Base-by-base conservation (phyloP, 2,888 invertebrate species). In the Trissolcus japonicus region DNA sequence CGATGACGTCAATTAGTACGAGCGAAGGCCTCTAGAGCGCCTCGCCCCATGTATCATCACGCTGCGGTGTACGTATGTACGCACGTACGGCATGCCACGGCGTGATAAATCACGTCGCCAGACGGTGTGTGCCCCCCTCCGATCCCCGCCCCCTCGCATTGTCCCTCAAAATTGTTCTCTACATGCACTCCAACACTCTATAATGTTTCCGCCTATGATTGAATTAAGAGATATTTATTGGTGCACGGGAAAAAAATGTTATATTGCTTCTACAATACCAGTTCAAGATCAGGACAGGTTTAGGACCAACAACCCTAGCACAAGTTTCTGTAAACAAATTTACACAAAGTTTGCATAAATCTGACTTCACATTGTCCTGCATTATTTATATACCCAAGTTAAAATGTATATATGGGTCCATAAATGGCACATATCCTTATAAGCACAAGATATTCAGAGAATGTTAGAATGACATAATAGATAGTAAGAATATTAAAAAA, bases 1-100 rank as follows among this genome's bases (percentile, higher is more conserved):
- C 88, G 88, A 88, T 88, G 88, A 88, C 87, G 89, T 88, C 87
- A 88, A 89, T 88, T 88, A 88, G 88, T 86, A 86, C 83, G 84
- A 85, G 84, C 83, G 84, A 84, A 83, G 82, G 83, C 82, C 83
- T 79, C 72, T 76, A 78, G 72, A 63, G 76, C 80, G 73, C 82
- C 79, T 79, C 80, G 80, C 80, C 81, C 83, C 84, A 86, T 86
- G 87, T 85, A 87, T 86, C 87, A 86, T 86, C 85, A 84, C 83
- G 82, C 84, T 82, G 85, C 83, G 82, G 76, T 71, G 50, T 86
- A 85, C 82, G 85, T 84, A 86, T 79, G 80, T 75, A 75, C 77
- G 79, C 80, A 78, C 81, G 83, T 80, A 82, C 79, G 79, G 81
- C 83, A 82, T 82, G 83, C 82, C 78, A 81, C 61, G 82, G 82